A percentile compares a stretch with the other conserved stretches of the same genome.
Conservation (phyloP, 2,113 vertebrate species). For the Onychorhynchus coronatus region DNA sequence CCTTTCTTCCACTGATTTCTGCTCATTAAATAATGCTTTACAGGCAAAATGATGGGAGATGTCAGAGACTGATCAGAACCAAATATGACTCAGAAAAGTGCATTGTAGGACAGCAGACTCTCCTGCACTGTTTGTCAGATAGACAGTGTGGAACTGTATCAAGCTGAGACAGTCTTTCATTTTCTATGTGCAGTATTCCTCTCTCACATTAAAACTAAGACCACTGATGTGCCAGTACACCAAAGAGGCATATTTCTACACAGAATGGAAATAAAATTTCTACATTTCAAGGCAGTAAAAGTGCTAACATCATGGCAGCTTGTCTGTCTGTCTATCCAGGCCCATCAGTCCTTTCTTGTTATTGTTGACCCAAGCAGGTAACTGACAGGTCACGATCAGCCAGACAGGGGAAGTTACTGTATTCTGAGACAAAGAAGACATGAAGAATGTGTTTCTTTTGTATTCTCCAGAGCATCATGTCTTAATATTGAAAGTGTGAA, state of each 20-base stretch:
- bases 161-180: not conserved
- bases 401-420: not conserved
- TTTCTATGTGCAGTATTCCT: not conserved
- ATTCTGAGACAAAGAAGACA: not conserved
- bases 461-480: not conserved
- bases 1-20: not conserved
- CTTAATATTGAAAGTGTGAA: not conserved
- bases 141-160: not conserved
- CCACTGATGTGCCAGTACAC: not conserved
- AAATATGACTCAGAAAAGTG: not conserved
- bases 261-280: not conserved
- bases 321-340: not conserved
- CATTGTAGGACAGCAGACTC: not conserved
- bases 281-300: not conserved
- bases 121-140: not conserved
- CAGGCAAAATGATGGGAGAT: rapidly evolving
- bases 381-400: not conserved
- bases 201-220: not conserved
- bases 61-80: not conserved
- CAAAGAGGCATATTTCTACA: not conserved
- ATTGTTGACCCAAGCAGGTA: not conserved
- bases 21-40: not conserved
- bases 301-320: not conserved
- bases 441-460: not conserved
- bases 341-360: not conserved